A percentile compares a stretch with the other conserved stretches of the same genome.
Conservation (phyloP, 2,888 invertebrate genomes). For the Melieria picta region DNA sequence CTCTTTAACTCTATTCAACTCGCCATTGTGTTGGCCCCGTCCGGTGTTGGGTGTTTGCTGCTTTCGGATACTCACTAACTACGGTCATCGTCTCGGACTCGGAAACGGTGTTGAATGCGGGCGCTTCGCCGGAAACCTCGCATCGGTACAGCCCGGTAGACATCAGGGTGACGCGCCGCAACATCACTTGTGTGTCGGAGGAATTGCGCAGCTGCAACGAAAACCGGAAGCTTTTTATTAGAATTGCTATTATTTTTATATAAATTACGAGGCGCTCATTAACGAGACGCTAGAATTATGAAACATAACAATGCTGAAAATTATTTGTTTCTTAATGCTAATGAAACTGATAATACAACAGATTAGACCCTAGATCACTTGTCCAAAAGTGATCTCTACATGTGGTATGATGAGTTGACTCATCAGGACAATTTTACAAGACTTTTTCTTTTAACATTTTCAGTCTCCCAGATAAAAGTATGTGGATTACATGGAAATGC, state of each 20-base stretch:
- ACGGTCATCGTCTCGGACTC: slow-evolving; percentile 80
- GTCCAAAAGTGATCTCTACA: too few relatives aligned
- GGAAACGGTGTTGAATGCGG: slow-evolving; percentile 80
- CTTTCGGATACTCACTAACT: slow-evolving; percentile 76
- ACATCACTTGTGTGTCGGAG: slow-evolving; percentile 73
- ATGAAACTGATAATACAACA: too few relatives aligned
- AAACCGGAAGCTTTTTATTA: background rate
- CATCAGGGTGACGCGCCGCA: slow-evolving; percentile 75
- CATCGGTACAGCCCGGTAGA: slow-evolving; percentile 80
- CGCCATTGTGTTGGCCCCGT: background rate
- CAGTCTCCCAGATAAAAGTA: too few relatives aligned
- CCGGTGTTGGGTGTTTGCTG: slow-evolving; percentile 37
- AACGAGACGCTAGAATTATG: too few relatives aligned
- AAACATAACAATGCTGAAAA: too few relatives aligned
- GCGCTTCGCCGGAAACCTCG: slow-evolving; percentile 82
- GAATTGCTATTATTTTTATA: background rate
- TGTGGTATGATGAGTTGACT: too few relatives aligned
- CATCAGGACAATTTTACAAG: too few relatives aligned
- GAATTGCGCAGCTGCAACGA: slow-evolving; percentile 72
- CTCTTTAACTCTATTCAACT: too few relatives aligned
- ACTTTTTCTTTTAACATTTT: too few relatives aligned
- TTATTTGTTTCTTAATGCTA: too few relatives aligned
- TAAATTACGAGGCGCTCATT: background rate
- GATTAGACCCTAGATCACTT: too few relatives aligned
- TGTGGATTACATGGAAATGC: too few relatives aligned